phyloP scores from a whole-genome alignment of 2,888 invertebrate species.

The Epistrophe eligans region DNA sequence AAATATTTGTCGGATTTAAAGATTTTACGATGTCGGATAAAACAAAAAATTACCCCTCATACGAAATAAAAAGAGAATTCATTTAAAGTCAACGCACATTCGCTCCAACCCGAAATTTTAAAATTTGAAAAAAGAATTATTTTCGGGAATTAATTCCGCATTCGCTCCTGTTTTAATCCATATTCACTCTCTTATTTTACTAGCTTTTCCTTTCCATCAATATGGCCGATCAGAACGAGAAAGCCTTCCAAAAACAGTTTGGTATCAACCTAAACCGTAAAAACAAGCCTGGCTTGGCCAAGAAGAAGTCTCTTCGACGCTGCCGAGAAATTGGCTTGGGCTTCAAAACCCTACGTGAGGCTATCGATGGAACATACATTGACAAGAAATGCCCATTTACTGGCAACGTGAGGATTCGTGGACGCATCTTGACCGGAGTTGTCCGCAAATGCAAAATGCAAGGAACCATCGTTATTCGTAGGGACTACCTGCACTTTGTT shows the following conservation, averaged over 20 bases:
- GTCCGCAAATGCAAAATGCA: conserved; percentile 99
- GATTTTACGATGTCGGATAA: too few relatives aligned
- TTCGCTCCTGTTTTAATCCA: too few relatives aligned
- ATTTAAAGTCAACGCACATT: too few relatives aligned
- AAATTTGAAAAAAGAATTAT: too few relatives aligned
- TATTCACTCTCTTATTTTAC: too few relatives aligned
- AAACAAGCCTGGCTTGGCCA: conserved; percentile 86
- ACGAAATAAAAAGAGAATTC: too few relatives aligned
- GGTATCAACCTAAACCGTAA: conserved; percentile 96
- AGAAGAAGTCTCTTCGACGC: conserved; percentile 91
- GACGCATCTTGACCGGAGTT: conserved; percentile 97
- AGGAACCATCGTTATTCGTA: conserved; percentile 97
- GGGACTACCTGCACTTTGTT: conserved; percentile 99
- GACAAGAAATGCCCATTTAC: conserved; percentile 99
- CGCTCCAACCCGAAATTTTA: too few relatives aligned
- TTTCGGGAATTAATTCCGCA: too few relatives aligned
- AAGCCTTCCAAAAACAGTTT: conserved; percentile 97
- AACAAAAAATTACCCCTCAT: too few relatives aligned
- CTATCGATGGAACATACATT: conserved; percentile 98
- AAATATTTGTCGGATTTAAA: too few relatives aligned
- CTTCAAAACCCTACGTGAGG: conserved; percentile 99
- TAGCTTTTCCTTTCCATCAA: too few relatives aligned
- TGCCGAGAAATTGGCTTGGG: conserved; percentile 96
- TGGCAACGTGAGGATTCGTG: conserved; percentile 98
- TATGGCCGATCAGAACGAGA: conserved; percentile 98